These are phyloP conservation scores for Xenotilapia longispinis DNA, from an alignment of 2,113 vertebrate genomes.

Conservation along the genomic window DNA sequence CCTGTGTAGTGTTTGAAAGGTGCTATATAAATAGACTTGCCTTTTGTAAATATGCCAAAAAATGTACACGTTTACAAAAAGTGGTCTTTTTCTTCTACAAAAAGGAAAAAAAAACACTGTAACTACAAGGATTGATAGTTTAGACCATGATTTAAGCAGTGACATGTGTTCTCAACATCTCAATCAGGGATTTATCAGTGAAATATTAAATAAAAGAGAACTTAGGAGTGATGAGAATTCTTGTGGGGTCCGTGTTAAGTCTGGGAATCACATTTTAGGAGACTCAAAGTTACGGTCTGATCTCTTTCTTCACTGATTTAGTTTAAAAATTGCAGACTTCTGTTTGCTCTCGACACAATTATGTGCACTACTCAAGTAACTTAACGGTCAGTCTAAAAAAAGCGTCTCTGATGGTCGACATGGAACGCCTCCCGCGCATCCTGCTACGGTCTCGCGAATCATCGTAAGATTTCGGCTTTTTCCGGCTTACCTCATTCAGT, in stretches of 20 bases:
- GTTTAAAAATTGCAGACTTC: background rate
- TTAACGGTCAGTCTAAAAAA: background rate
- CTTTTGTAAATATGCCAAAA: background rate
- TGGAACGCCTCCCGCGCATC: conserved; percentile 25
- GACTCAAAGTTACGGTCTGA: background rate
- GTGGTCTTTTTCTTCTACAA: background rate
- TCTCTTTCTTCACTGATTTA: background rate
- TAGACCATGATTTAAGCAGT: background rate
- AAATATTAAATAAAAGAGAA: background rate
- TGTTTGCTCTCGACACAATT: background rate
- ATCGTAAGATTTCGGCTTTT: conserved; percentile 41
- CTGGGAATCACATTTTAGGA: background rate
- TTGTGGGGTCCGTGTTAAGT: background rate
- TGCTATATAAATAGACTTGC: background rate
- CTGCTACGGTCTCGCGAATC: background rate
- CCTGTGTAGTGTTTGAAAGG: background rate
- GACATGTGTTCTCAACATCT: background rate
- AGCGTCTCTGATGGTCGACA: background rate
- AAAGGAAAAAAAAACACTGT: rapidly evolving
- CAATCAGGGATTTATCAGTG: background rate
- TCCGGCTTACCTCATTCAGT: conserved; percentile 22
- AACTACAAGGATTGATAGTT: background rate
- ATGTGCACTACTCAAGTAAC: background rate
- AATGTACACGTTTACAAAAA: background rate
- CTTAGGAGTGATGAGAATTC: background rate